Base-by-base conservation (phyloP, 2,888 invertebrate genomes). In the Volucella bombylans region DNA sequence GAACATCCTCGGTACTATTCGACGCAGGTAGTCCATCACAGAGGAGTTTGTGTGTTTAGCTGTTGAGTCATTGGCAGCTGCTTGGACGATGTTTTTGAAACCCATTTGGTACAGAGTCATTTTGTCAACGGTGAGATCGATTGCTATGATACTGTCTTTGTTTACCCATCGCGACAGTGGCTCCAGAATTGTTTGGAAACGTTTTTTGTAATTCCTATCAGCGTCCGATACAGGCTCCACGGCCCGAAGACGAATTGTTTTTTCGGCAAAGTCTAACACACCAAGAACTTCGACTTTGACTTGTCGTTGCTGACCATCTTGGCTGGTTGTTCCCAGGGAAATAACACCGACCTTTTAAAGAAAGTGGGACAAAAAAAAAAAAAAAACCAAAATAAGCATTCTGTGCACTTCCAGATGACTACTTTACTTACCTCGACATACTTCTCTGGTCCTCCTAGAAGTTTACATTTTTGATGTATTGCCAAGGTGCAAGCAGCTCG, bases 271-370 rank as follows among this genome's bases (percentile, higher is more conserved):
- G 91, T 97, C 97, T 82, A 96, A 92, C 2, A 97, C 95, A 0
- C 97, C 97, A 57, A 97, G 92, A 8, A 97, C 97, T 91, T 97
- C 97, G 0, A 97, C 96, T 90, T 97, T 97, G 0, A 97, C 96
- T 91, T 96, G 95, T n/a, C 95, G 92, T 89, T 94, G 94, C 12
- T 94, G 94, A 8, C 95, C 95, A 89, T 95, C 95, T 89, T 96
- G 96, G 1, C 96, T 96, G 0, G 97, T 96, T 0, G 97, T 97
- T 0, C 97, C 97, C 67, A 97, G 92, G 1, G 97, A 97, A 87
- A 97, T 97, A 0, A 97, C 96, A 8, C 97, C 97, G 8, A 96
- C 91, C 90, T 91, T 12, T 1, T 55, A 57, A 52, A 50, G 4
- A 45, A 31, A 47, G 8, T 10, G 45, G 3, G 31, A 45, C 38